Evolutionary conservation across 2,797 vertebrate genomes (phyloP).

Genomic region (Sandelia bainsii): DNA sequence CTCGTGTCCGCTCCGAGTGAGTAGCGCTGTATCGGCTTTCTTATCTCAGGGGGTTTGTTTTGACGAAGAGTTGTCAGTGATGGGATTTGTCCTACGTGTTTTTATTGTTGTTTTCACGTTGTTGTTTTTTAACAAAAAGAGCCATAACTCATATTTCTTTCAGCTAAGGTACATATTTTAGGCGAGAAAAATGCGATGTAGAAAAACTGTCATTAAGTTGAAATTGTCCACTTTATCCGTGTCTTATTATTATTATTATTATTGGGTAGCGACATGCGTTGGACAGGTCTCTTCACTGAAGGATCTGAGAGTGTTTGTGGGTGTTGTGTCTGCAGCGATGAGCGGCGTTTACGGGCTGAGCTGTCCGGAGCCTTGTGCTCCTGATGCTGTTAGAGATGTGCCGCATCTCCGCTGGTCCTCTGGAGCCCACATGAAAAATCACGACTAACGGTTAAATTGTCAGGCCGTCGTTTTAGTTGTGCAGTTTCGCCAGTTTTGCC

Average conservation of each 20-base stretch:
- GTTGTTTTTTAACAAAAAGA: background rate
- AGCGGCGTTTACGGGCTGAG: conserved; percentile 20
- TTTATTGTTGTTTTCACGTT: no score
- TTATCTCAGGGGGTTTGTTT: conserved; percentile 21
- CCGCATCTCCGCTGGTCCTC: conserved; percentile 3
- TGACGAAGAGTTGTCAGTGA: conserved; percentile 27
- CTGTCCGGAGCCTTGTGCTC: conserved; percentile 22
- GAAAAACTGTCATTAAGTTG: no score
- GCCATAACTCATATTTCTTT: background rate
- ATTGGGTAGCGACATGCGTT: background rate
- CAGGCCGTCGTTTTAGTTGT: background rate
- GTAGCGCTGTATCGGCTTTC: background rate
- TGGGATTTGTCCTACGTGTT: background rate
- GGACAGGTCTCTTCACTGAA: background rate
- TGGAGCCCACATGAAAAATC: background rate
- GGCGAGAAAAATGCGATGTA: no score
- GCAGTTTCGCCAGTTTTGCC: background rate
- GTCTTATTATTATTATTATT: no score
- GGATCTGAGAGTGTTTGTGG: background rate
- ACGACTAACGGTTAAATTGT: no score
- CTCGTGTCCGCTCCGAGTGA: background rate
- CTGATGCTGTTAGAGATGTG: conserved; percentile 12
- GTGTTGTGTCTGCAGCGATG: background rate
- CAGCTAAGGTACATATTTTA: no score
- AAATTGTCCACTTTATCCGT: no score